phyloP scores from a whole-genome alignment of 2,888 invertebrate genomes.

The Chloroclysta siterata region DNA sequence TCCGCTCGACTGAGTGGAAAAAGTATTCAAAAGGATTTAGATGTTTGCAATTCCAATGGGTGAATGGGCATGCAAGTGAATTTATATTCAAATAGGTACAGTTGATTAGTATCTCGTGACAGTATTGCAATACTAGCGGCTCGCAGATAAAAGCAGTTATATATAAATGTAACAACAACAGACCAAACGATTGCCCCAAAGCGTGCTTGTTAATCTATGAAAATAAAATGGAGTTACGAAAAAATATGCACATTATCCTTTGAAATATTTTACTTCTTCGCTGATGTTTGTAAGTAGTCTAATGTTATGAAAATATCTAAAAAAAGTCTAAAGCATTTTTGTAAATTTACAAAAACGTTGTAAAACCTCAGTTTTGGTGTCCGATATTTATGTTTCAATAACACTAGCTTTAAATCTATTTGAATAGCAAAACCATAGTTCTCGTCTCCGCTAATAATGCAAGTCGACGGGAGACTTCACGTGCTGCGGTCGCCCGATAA shows the following conservation, averaged over 20 bases:
- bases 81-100: neutral
- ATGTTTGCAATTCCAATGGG: slow-evolving; percentile 10
- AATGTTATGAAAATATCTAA: no score
- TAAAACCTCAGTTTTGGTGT: no score
- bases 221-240: neutral
- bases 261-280: no score
- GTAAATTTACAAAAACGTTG: no score
- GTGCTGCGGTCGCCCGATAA: slow-evolving; percentile 47
- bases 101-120: neutral
- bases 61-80: slow-evolving; percentile 1
- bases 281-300: no score
- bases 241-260: no score
- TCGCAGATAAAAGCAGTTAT: neutral
- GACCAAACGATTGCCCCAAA: neutral
- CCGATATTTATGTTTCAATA: no score
- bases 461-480: slow-evolving; percentile 15
- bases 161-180: neutral
- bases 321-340: no score
- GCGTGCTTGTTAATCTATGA: neutral
- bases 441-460: slow-evolving; percentile 18
- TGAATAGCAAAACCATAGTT: slow-evolving; percentile 32
- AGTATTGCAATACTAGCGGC: neutral
- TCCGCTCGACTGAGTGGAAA: slow-evolving; percentile 63
- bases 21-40: slow-evolving; percentile 56
- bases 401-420: neutral